Conservation (phyloP, 2,888 invertebrate genomes). For the Drosophila mettleri region DNA sequence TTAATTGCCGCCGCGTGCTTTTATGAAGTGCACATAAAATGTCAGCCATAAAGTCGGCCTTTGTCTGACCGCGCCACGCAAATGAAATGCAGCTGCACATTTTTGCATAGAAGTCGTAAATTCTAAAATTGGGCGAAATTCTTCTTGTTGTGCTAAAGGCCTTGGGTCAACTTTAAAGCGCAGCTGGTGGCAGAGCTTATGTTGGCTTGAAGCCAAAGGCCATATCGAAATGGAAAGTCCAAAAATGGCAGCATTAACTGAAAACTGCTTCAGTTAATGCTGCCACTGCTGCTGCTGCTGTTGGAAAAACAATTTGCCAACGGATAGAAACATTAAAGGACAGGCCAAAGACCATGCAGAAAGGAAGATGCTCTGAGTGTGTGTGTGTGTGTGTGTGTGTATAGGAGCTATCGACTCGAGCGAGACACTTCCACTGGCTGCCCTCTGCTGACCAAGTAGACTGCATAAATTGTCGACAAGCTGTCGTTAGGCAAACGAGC, state of each 20-base stretch:
- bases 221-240: constrained; percentile 49
- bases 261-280: constrained; percentile 30
- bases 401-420: constrained; percentile 1
- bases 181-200: neutral
- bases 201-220: constrained; percentile 35
- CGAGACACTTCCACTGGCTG: constrained; percentile 10
- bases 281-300: constrained; percentile 19
- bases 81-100: constrained; percentile 24
- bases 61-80: constrained; percentile 18
- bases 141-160: neutral
- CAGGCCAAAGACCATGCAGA: neutral
- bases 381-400: constrained; percentile 1
- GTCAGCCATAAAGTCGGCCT: constrained; percentile 13
- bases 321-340: constrained; percentile 59
- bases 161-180: constrained; percentile 26
- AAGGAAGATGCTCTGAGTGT: constrained; percentile 2
- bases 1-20: constrained; percentile 69
- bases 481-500: constrained; percentile 48
- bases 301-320: constrained; percentile 51
- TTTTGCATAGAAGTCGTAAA: constrained; percentile 35
- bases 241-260: constrained; percentile 56
- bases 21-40: constrained; percentile 64
- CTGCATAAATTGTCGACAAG: constrained; percentile 59
- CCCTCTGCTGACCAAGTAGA: constrained; percentile 48
- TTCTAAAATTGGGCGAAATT: constrained; percentile 14